Base-by-base conservation (phyloP, 2,797 vertebrate species). In the Mastacembelus armatus region DNA sequence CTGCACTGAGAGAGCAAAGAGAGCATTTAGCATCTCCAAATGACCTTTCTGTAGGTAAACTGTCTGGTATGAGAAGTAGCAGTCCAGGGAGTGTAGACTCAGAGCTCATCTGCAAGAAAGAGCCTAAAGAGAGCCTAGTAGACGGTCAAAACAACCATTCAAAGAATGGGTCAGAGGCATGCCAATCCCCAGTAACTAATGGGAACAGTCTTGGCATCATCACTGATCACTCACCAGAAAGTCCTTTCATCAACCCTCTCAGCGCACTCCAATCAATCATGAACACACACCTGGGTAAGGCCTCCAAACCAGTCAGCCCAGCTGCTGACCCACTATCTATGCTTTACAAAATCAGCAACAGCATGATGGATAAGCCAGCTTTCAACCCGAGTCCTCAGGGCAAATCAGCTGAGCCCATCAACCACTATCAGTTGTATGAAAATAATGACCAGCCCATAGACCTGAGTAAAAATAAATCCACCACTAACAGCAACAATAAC, bases 221-320 rank as follows among this genome's bases (percentile, higher is more conserved):
- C 91, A 99, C 96, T 0, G 97, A 99, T 88, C 97, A 99, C 91
- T 96, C 96, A 52, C 95, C 97, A 0, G 97, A 98, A 95, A 96
- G 84, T 85, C 96, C 96, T 84, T 97, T 99, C 91, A 95, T 99
- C 89, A 99, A 96, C 88, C 98, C 97, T 4, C 90, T 99, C 73
- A 99, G 98, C 0, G 97, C 98, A 80, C 94, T 99, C 86, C 98
- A 99, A 91, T 98, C 98, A 87, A 98, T 99, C 92, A 99, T 99
- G 98, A 99, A 99, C 92, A 97, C 96, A 40, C 98, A 99, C 91
- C 90, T 99, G 88, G 98, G 98, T 67, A 99, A 99, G 84, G 97
- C 97, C 74, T 97, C 97, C 52, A 98, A 97, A 91, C 94, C 96
- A 0, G 91, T 95, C 59, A 96, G 93, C 89, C 95, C 96, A 16